These are phyloP conservation scores for Zeus faber DNA, from an alignment of 2,113 vertebrate species.

Conservation along the genomic window DNA sequence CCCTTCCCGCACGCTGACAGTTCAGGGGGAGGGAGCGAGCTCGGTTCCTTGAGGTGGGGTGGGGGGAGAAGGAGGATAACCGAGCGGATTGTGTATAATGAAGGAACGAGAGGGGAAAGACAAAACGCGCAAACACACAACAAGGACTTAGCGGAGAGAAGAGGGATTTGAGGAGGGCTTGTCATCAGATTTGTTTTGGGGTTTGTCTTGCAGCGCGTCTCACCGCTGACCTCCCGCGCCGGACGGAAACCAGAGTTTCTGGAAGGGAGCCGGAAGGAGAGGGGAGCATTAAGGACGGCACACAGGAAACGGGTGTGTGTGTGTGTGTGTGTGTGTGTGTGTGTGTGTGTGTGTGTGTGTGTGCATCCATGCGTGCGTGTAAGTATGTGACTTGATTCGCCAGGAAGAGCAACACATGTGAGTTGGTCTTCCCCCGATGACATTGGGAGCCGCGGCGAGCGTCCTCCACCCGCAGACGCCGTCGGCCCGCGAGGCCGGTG, in stretches of 20 bases:
- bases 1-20: constrained; percentile 36
- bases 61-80: not conserved
- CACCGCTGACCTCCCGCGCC: constrained; percentile 33
- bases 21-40: constrained; percentile 23
- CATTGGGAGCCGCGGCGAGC: constrained; percentile 44
- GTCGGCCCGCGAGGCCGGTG: constrained; percentile 23
- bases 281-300: constrained; percentile 20
- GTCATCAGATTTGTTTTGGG: constrained; percentile 3
- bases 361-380: constrained; percentile 8
- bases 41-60: too few relatives aligned
- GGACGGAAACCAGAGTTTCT: constrained; percentile 34
- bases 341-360: constrained; percentile 10
- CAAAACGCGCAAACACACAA: not conserved
- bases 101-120: not conserved
- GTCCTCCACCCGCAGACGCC: constrained; percentile 39
- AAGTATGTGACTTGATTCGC: constrained; percentile 12
- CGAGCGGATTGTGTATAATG: not conserved
- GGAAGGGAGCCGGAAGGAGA: constrained; percentile 6
- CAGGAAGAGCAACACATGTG: not conserved
- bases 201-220: constrained; percentile 28
- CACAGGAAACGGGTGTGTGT: constrained; percentile 32
- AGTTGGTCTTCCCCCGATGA: constrained; percentile 7
- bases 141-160: not conserved
- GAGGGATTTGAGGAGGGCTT: not conserved
- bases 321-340: constrained; percentile 22